These are phyloP conservation scores for Acronicta psi DNA, from an alignment of 2,888 invertebrate genomes.

Conservation along the genomic window DNA sequence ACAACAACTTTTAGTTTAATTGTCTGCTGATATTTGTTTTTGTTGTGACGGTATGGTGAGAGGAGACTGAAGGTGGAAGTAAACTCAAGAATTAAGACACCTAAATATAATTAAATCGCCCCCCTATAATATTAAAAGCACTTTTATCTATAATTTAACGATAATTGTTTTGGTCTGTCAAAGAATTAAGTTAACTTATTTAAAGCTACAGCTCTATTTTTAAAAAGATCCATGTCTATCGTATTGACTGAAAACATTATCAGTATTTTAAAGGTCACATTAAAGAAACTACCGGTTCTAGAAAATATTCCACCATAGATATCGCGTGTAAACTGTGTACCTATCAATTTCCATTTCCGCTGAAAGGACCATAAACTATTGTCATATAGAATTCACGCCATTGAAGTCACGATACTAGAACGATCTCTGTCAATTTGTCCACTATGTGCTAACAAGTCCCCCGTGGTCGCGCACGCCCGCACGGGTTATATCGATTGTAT, in stretches of 20 bases:
- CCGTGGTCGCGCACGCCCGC: background rate
- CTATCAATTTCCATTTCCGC: conserved; percentile 29
- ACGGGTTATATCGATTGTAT: conserved; percentile 17
- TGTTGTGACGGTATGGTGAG: conserved; percentile 15
- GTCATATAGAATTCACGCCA: conserved; percentile 26
- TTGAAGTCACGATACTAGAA: conserved; percentile 32
- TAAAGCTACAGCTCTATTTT: too few species aligned
- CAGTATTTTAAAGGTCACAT: background rate
- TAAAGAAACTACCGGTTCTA: background rate
- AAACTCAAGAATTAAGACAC: too few species aligned
- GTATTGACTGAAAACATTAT: background rate
- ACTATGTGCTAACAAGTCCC: conserved; percentile 25
- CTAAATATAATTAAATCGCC: too few species aligned
- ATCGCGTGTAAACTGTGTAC: conserved; percentile 7
- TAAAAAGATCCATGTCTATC: too few species aligned
- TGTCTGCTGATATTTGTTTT: conserved; percentile 37
- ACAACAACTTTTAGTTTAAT: conserved; percentile 48
- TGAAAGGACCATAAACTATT: conserved; percentile 20
- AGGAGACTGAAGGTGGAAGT: too few species aligned
- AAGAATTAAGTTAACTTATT: too few species aligned
- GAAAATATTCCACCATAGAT: conserved; percentile 2
- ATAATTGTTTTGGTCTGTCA: too few species aligned
- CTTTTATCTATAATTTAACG: too few species aligned
- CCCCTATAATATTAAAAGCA: too few species aligned
- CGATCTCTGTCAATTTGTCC: conserved; percentile 29